phyloP scores from a whole-genome alignment of 2,888 invertebrate species.

The Drosophila tripunctata region DNA sequence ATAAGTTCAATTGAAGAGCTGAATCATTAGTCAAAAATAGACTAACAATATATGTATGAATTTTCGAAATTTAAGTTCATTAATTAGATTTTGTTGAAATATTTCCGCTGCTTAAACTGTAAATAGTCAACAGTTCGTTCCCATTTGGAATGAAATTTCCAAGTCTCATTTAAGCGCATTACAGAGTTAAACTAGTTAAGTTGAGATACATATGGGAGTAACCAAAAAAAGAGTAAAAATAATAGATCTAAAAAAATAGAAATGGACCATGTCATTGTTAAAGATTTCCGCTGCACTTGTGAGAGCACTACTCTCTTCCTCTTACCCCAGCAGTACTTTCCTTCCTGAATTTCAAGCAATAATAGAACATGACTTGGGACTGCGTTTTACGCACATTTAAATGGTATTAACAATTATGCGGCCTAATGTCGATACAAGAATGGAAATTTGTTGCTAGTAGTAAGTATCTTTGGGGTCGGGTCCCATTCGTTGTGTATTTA shows the following conservation, averaged over 20 bases:
- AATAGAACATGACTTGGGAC: slow-evolving; percentile 58
- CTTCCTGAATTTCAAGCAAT: slow-evolving; percentile 13
- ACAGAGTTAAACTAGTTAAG: slow-evolving; percentile 40
- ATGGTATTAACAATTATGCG: slow-evolving; percentile 73
- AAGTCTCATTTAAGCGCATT: slow-evolving; percentile 46
- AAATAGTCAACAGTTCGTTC: slow-evolving; percentile 62
- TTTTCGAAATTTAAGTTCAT: slow-evolving; percentile 33
- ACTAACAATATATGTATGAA: slow-evolving; percentile 5
- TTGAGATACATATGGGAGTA: slow-evolving; percentile 16
- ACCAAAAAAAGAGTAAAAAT: slow-evolving; percentile 8
- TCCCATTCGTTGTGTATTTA: slow-evolving; percentile 38
- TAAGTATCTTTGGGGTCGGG: no score
- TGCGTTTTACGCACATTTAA: slow-evolving; percentile 62
- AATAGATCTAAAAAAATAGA: slow-evolving; percentile 28
- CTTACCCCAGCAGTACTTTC: no score
- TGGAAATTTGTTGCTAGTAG: slow-evolving; percentile 68
- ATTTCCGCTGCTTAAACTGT: slow-evolving; percentile 54
- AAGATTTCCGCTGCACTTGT: slow-evolving; percentile 59
- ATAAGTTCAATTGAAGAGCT: slow-evolving; percentile 15
- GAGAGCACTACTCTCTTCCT: slow-evolving; percentile 8
- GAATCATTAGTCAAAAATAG: slow-evolving; percentile 24
- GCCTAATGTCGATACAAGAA: slow-evolving; percentile 64
- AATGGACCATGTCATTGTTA: slow-evolving; percentile 55
- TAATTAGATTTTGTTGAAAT: slow-evolving; percentile 24
- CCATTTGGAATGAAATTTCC: slow-evolving; percentile 44